Evolutionary conservation across 2,113 vertebrate species (phyloP).

Genomic region (Malurus melanocephalus): DNA sequence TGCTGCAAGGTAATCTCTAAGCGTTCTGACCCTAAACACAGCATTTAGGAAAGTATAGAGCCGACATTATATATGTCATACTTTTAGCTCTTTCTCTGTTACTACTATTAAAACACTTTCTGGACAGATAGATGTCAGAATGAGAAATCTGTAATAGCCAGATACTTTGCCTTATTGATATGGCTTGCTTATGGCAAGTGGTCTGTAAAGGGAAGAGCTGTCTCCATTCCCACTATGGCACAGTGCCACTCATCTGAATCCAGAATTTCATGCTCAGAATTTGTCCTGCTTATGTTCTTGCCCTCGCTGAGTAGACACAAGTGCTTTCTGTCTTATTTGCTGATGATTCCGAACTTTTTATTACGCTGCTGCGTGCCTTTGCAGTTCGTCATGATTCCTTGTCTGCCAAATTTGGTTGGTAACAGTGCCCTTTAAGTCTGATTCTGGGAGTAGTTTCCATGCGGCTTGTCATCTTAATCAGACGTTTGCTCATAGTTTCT

Average conservation of each 20-base stretch:
- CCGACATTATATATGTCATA: rapidly evolving
- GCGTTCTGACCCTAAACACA: not conserved
- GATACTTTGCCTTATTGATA: not conserved
- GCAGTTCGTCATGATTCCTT: constrained; percentile 39
- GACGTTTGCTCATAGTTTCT: constrained; percentile 33
- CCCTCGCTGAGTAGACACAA: not conserved
- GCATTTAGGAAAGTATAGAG: not conserved
- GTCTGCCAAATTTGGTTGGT: constrained; percentile 55
- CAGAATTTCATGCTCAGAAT: not conserved
- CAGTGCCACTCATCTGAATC: not conserved
- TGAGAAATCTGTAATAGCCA: not conserved
- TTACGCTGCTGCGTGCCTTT: constrained; percentile 43
- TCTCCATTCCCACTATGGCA: not conserved
- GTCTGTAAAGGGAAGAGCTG: not conserved
- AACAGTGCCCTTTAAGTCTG: constrained; percentile 44
- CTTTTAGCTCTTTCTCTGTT: not conserved
- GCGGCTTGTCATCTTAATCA: constrained; percentile 50
- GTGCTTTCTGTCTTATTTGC: constrained; percentile 4
- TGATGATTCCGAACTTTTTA: constrained; percentile 31
- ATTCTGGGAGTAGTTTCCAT: constrained; percentile 50
- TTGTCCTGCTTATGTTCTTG: not conserved
- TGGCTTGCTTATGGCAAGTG: not conserved
- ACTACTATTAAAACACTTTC: not conserved
- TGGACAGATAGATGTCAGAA: not conserved
- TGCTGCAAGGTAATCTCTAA: not conserved